Evolutionary conservation across 1,140 invertebrate species (phyloP), one percentile per base, ranked within the genome.

Genomic region (Calephelis nemesis): DNA sequence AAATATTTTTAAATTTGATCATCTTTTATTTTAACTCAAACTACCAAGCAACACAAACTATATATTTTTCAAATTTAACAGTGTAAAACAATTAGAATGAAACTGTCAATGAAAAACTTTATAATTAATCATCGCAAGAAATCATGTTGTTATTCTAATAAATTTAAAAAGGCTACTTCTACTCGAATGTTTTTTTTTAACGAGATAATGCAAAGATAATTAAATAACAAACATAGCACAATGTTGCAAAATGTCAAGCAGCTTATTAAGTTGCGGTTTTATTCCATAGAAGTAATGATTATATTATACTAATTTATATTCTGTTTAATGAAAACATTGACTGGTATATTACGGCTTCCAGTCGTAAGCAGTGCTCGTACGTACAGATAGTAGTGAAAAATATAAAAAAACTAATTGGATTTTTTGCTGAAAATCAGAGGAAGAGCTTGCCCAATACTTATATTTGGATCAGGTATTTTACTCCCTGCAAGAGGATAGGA

Each of bases 311-410:
- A 30, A 15, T 10, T 8, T 13, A 58, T 58, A 45, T 58, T 12
- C 10, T 58, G 54, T 58, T 58, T 39, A 58, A 58, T 58, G 10
- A 39, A 58, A 58, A 30, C 54, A 12, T 58, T 39, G 19, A 58
- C 54, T 5, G 8, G 19, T 12, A 12, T 12, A 30, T 58, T 30
- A 30, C 19, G 9, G 30, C 30, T 30, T 30, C 30, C 2, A 58
- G 49, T 50, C n/a, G n/a, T 13, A 13, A 30, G 30, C 30, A 30
- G 2, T 30, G 30, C 30, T 30, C 30, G 30, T 30, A 30, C 30
- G 30, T 30, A 4, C 30, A 30, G 30, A 30, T 2, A 30, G 30
- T 30, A 30, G 30, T 30, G 3, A 30, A 30, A 30, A 30, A 2
- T 4, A 30, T 30, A 30, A 30, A 4, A 30, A 4, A 30, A 30